Base-by-base conservation (phyloP, 2,888 invertebrate species). In the Nebria salina region DNA sequence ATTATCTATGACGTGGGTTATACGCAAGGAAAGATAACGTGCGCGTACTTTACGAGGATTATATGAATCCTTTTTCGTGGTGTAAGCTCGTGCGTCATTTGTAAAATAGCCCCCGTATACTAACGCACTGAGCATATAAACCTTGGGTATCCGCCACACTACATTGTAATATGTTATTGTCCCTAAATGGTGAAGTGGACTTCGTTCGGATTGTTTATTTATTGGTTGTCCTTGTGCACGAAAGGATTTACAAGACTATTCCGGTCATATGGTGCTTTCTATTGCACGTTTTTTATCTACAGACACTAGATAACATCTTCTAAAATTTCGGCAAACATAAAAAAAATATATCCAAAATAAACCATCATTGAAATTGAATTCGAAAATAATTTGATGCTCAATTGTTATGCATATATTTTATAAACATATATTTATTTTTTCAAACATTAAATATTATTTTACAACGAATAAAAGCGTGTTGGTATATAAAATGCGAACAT, bases 91-190 rank as follows among this genome's bases (percentile, higher is more conserved):
- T 54, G 54, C 70, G 34, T 70, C 70, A 25, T 5, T 34, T 20
- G 70, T 70, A 70, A 70, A 70, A 70, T n/a, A 54, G 64, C 64
- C 43, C 42, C 41, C n/a, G 43, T 54, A n/a, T 41, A 42, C 43
- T 54, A 72, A 13, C 15, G 74, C 20, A 74, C 54, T 42, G 65
- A 65, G 41, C 15, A 73, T 41, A 73, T 54, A 54, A 42, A 73
- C 65, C 75, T 65, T 75, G 65, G 13, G 25, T 25, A 34, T 41
- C n/a, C 0, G 65, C 26, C 75, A 42, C 75, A 34, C 65, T 73
- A 42, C 77, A 78, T 78, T 78, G 79, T 79, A 79, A 79, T 79
- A 79, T 66, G 79, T 79, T 79, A 79, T 75, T 79, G 74, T 78
- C 73, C 54, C 54, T 54, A 79, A 70, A 79, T 75, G 75, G 79